Percentiles rank a stretch among this genome's conserved stretches.
These are phyloP conservation scores for Chelonia mydas DNA, from an alignment of 2,797 vertebrate genomes.

Conservation along the genomic window DNA sequence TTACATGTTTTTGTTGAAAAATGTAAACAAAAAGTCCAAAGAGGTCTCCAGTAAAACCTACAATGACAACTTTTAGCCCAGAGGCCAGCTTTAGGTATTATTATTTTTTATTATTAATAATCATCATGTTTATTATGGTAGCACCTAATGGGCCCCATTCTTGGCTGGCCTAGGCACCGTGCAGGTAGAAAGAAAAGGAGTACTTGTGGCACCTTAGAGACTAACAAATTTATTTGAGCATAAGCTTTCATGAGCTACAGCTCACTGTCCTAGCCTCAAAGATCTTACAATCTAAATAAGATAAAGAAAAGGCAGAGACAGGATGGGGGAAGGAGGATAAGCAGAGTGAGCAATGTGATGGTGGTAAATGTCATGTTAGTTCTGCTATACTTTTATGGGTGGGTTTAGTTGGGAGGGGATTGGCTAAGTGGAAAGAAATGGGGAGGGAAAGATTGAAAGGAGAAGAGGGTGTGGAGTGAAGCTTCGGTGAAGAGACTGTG, in stretches of 20 bases:
- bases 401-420: background rate
- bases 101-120: background rate
- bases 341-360: background rate
- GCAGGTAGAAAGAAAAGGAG: background rate
- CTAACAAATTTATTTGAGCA: no score
- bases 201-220: no score
- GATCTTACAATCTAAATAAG: background rate
- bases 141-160: background rate
- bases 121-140: background rate
- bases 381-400: background rate
- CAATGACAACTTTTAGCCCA: background rate
- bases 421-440: background rate
- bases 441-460: background rate
- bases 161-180: background rate
- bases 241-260: no score
- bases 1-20: background rate
- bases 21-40: background rate
- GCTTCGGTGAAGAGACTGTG: no score
- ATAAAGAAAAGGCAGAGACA: background rate
- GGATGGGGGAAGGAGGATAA: background rate
- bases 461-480: background rate
- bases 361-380: background rate
- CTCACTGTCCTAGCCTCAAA: background rate
- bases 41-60: background rate
- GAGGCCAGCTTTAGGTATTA: background rate